Conservation (phyloP, 1,140 invertebrate species). For the Reticulitermes speratus region DNA sequence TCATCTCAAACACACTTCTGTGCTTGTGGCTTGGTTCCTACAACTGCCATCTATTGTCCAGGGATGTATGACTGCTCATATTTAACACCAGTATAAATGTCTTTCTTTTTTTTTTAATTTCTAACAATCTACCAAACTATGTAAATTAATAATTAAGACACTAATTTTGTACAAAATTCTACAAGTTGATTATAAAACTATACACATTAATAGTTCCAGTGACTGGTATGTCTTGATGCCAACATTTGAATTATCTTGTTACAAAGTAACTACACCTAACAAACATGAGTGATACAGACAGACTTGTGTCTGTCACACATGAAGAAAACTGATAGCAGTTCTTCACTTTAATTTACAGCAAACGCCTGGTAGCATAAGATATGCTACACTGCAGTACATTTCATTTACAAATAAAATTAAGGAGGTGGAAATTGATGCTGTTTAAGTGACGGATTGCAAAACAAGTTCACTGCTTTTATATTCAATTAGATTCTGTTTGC, state of each 20-base stretch:
- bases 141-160: neutral
- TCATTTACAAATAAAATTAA: neutral
- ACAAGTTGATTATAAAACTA: slow-evolving; percentile 30
- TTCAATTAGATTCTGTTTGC: neutral
- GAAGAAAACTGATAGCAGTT: neutral
- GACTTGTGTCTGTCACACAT: neutral
- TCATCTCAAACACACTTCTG: slow-evolving; percentile 8
- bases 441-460: neutral
- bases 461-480: neutral
- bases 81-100: slow-evolving; percentile 3
- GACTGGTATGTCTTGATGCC: slow-evolving; percentile 3
- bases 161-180: slow-evolving; percentile 28
- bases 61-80: neutral
- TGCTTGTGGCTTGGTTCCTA: slow-evolving; percentile 13
- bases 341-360: neutral
- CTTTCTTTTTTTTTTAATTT: slow-evolving; percentile 12
- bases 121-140: slow-evolving; percentile 19
- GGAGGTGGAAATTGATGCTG: neutral
- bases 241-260: neutral
- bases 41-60: neutral
- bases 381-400: neutral
- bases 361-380: neutral
- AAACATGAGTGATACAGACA: neutral
- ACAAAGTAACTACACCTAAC: slow-evolving; percentile 25
- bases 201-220: slow-evolving; percentile 24